Evolutionary conservation across 2,888 invertebrate species (phyloP), one percentile per base, ranked within the genome.

Genomic region (Tryphoninae sp.): DNA sequence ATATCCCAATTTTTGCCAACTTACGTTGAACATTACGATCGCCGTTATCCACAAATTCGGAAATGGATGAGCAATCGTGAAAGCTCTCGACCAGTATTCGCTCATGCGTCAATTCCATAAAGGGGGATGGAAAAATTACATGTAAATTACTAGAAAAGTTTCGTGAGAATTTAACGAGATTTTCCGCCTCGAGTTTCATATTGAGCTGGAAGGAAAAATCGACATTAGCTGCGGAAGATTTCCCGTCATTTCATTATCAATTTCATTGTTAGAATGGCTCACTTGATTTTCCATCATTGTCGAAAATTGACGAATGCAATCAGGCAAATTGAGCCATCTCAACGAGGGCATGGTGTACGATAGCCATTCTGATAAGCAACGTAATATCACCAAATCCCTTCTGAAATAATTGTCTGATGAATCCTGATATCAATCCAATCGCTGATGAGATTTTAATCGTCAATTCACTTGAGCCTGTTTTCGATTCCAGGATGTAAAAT

Each of bases 11-110:
- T 64, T 89, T 86, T 1, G 93, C 93, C 49, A 93, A 86, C 81
- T 87, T 85, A 6, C 89, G 83, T 61, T 88, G 87, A 2, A 88
- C 78, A 22, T 71, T 69, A 13, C 65, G 61, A 71, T 87, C 84
- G 0, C 86, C 80, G 42, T 80, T 74, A 2, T 84, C 75, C 9
- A 90, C 69, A 68, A 90, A 92, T 55, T 91, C 84, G n/a, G 89
- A 86, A 64, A 93, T 90, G 1, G 88, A 88, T 9, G 86, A 84
- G 19, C 93, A 93, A 45, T 92, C 92, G 88, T 93, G 93, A 84
- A 90, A 93, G 16, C 92, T 92, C 86, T 93, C 93, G 3, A 93
- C 92, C 71, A 93, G 87, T n/a, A 93, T 89, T 62, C 89, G 86
- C n/a, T 87, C 84, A 19, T 86, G 90, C 26, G 92, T 92, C 75